A percentile compares a stretch with the other conserved stretches of the same genome.
phyloP scores from a whole-genome alignment of 2,797 vertebrate species.

The Orestias chungarensis region DNA sequence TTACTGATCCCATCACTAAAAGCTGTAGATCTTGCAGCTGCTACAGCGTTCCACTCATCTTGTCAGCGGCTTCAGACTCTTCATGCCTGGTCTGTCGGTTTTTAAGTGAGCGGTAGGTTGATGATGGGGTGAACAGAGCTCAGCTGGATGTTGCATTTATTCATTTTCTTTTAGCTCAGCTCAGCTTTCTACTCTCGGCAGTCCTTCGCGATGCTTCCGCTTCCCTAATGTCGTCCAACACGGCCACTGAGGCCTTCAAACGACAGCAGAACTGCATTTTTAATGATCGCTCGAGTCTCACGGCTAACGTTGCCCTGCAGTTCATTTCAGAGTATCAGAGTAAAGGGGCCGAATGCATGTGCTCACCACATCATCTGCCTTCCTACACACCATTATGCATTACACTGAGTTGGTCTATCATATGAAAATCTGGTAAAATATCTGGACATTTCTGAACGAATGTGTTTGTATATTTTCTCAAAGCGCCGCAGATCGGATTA shows the following conservation, averaged over 20 bases:
- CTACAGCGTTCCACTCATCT: too few species aligned
- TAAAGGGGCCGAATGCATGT: not conserved
- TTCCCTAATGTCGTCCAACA: too few species aligned
- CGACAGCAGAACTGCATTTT: too few species aligned
- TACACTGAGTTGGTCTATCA: not conserved
- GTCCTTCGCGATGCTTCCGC: too few species aligned
- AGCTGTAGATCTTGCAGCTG: too few species aligned
- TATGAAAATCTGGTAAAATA: not conserved
- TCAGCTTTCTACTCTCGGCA: too few species aligned
- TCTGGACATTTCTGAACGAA: not conserved
- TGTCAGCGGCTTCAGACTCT: too few species aligned
- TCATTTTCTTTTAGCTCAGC: too few species aligned
- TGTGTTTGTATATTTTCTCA: not conserved
- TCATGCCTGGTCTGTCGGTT: too few species aligned
- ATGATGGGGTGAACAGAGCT: not conserved
- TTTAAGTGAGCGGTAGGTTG: too few species aligned
- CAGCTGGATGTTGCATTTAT: not conserved
- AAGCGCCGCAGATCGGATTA: not conserved
- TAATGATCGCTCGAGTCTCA: not conserved
- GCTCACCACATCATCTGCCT: not conserved
- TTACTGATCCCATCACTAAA: too few species aligned
- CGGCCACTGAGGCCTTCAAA: too few species aligned
- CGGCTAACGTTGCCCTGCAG: not conserved
- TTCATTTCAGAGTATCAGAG: not conserved
- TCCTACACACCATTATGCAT: not conserved